Base-by-base conservation (phyloP, 2,888 invertebrate species). In the Margaritifera margaritifera region DNA sequence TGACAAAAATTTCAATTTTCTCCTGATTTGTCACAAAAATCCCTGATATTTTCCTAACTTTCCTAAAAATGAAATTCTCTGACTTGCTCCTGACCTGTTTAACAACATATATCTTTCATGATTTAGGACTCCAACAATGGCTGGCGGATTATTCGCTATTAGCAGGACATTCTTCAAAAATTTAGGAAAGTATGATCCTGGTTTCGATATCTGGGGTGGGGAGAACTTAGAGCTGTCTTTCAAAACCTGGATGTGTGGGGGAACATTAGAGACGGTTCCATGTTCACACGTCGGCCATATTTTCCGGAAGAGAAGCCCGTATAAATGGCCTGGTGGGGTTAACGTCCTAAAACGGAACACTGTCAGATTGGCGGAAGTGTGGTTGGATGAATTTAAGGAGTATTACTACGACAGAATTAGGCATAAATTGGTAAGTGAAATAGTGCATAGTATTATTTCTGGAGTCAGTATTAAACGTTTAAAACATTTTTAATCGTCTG, bases 201-300 rank as follows among this genome's bases (percentile, higher is more conserved):
- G 95, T 8, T 97, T 99, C 97, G 95, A 98, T 84, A 93, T 98
- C 63, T 99, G 99, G 99, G 99, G 99, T 63, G 98, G 98, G 6
- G 98, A 99, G 90, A 99, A 99, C 90, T 92, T 99, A 42, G 99
- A 99, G 91, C 94, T 99, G 80, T 98, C 98, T 0, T 98, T 99
- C 86, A 93, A 98, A 95, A 93, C 96, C 52, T 99, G 99, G 99
- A 97, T 96, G 94, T 99, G 99, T 86, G 98, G 98, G 5, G 99
- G 99, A 0, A 92, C 93, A 6, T 91, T 99, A 22, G 96, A 97
- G 89, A 92, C 99, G 69, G 92, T 98, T 55, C 98, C 98, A 0
- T 99, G 99, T 89, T 98, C 97, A 53, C 93, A 98, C 42, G 96
- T 99, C 0, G 99, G 98, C 0, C 99, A 99, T 89, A 95, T 99